Evolutionary conservation across 1,140 invertebrate genomes (phyloP).

Genomic region (Leptoteleia sp.): DNA sequence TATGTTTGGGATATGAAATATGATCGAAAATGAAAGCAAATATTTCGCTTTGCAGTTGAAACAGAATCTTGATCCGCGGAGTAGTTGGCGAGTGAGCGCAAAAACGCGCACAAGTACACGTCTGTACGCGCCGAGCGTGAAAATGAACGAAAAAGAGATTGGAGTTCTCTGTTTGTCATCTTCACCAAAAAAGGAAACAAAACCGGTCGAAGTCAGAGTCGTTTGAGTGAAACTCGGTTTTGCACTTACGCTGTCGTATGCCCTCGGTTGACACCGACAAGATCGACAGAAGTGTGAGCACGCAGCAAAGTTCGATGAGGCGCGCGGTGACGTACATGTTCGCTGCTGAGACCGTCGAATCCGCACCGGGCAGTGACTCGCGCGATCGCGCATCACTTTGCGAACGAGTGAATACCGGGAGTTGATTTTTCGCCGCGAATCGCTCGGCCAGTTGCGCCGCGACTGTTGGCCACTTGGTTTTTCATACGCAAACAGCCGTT

Average conservation of each 20-base stretch:
- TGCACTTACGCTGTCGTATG: conserved; percentile 51
- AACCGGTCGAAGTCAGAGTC: conserved; percentile 31
- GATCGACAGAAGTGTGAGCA: conserved; percentile 40
- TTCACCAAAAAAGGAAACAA: conserved; percentile 27
- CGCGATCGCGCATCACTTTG: conserved; percentile 40
- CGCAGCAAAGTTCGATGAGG: conserved; percentile 18
- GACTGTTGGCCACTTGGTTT: conserved; percentile 45
- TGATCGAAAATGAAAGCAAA: too few relatives aligned
- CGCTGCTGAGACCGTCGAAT: conserved; percentile 8
- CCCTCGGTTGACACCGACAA: conserved; percentile 37
- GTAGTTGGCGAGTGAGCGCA: too few relatives aligned
- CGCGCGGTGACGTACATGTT: conserved; percentile 31
- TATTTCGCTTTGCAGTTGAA: too few relatives aligned
- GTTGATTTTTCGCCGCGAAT: conserved; percentile 39
- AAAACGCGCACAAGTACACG: too few relatives aligned
- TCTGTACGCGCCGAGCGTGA: too few relatives aligned
- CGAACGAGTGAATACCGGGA: background rate
- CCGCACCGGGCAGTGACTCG: conserved; percentile 21
- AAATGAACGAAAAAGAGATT: background rate
- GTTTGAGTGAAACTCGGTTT: conserved; percentile 22
- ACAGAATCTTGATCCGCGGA: too few relatives aligned
- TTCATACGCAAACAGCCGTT: conserved; percentile 48
- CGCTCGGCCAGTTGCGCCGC: conserved; percentile 37
- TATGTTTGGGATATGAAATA: too few relatives aligned
- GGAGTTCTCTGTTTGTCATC: conserved; percentile 17